Conservation (phyloP, 2,797 vertebrate genomes). For the Toxotes lorentzi region DNA sequence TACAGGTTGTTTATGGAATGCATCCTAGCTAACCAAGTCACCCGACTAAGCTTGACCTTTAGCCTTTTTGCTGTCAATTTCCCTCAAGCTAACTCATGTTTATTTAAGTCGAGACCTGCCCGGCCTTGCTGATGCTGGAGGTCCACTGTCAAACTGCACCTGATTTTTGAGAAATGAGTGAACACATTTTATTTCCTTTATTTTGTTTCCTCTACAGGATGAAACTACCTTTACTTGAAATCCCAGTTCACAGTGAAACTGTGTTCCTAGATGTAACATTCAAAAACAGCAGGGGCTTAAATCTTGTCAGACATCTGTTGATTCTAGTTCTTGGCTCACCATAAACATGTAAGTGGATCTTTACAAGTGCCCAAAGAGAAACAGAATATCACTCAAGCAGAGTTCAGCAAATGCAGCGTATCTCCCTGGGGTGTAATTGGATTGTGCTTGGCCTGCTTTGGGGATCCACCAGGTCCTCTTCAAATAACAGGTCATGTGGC, state of each 20-base stretch:
- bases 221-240: neutral
- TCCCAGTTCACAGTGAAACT: neutral
- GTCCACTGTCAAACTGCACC: slow-evolving; percentile 16
- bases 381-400: slow-evolving; percentile 62
- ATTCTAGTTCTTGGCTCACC: slow-evolving; percentile 45
- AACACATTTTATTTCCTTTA: slow-evolving; percentile 16
- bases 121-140: slow-evolving; percentile 21
- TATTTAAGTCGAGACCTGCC: slow-evolving; percentile 48
- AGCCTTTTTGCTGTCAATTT: slow-evolving; percentile 52
- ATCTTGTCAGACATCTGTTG: slow-evolving; percentile 65
- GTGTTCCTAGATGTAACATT: slow-evolving; percentile 10
- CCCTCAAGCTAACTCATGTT: slow-evolving; percentile 42
- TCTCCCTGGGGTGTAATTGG: slow-evolving; percentile 79
- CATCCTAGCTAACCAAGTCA: slow-evolving; percentile 37
- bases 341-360: slow-evolving; percentile 72
- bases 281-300: slow-evolving; percentile 22
- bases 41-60: slow-evolving; percentile 54
- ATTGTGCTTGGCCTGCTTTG: slow-evolving; percentile 73
- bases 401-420: slow-evolving; percentile 67
- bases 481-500: slow-evolving; percentile 79
- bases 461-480: slow-evolving; percentile 73
- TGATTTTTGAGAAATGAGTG: slow-evolving; percentile 34
- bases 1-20: slow-evolving; percentile 41
- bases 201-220: slow-evolving; percentile 3
- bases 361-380: slow-evolving; percentile 67